Conservation (phyloP, 2,888 invertebrate genomes). For the Psococerastis gibbosa region DNA sequence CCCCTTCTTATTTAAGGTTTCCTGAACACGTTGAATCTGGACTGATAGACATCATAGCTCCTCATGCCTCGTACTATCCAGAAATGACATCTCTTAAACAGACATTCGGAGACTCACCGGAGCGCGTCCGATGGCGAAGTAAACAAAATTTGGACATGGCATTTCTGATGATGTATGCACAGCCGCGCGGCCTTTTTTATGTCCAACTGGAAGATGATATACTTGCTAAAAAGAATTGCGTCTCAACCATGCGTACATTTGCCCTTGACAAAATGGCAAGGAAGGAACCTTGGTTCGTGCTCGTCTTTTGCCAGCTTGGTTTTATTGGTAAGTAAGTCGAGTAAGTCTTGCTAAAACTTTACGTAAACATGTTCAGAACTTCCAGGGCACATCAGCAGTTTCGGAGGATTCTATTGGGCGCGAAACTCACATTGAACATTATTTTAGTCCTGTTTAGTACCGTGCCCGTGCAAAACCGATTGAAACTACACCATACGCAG, state of each 20-base stretch:
- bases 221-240: slow-evolving; percentile 64
- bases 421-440: no score
- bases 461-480: no score
- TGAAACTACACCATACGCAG: no score
- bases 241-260: slow-evolving; percentile 67
- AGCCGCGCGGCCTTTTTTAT: slow-evolving; percentile 72
- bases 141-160: slow-evolving; percentile 91
- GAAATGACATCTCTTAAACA: slow-evolving; percentile 54
- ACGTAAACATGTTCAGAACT: no score
- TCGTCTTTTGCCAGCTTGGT: slow-evolving; percentile 86
- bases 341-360: no score
- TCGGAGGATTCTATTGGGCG: no score
- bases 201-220: slow-evolving; percentile 91
- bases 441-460: no score
- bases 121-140: slow-evolving; percentile 76
- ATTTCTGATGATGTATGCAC: slow-evolving; percentile 86
- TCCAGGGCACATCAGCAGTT: no score
- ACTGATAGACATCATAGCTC: slow-evolving; percentile 75
- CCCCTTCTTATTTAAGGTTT: no score
- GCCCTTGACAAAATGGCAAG: slow-evolving; percentile 54
- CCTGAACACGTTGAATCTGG: slow-evolving; percentile 53
- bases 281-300: slow-evolving; percentile 69
- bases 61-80: slow-evolving; percentile 72
- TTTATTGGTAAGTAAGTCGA: slow-evolving; percentile 57
- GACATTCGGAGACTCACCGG: slow-evolving; percentile 69